Conservation (phyloP, 2,888 invertebrate genomes). For the Harpalus rufipes region DNA sequence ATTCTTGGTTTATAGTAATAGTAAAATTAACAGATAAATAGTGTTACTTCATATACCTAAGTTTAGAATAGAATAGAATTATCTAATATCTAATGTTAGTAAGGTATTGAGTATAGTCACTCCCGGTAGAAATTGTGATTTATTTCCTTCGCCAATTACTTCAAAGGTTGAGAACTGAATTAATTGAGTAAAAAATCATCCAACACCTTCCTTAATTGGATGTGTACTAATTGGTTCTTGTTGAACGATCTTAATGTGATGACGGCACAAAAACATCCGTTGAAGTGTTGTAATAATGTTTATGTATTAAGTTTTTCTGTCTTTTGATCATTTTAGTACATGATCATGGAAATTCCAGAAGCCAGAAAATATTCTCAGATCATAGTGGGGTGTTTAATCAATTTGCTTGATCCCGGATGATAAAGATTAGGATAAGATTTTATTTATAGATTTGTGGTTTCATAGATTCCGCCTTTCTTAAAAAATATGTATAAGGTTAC, state of each 20-base stretch:
- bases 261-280: conserved; percentile 12
- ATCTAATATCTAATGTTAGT: no score
- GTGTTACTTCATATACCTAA: no score
- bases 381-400: no score
- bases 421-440: no score
- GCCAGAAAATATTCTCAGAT: neutral
- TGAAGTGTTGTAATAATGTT: neutral
- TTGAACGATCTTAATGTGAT: conserved; percentile 31
- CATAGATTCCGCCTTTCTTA: no score
- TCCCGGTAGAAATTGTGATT: neutral
- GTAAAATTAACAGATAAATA: no score
- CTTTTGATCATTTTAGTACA: conserved; percentile 11
- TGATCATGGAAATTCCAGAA: conserved; percentile 11
- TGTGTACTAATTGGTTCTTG: conserved; percentile 31
- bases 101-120: no score
- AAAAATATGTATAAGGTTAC: no score
- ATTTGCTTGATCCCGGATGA: no score
- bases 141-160: neutral
- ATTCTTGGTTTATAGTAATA: no score
- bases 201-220: conserved; percentile 38
- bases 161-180: conserved; percentile 23
- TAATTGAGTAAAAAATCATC: neutral
- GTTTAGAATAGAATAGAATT: no score
- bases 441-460: no score
- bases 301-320: conserved; percentile 29